A percentile compares a stretch with the other conserved stretches of the same genome.
phyloP scores from a whole-genome alignment of 2,888 invertebrate genomes.

The Drosophila mimetica region DNA sequence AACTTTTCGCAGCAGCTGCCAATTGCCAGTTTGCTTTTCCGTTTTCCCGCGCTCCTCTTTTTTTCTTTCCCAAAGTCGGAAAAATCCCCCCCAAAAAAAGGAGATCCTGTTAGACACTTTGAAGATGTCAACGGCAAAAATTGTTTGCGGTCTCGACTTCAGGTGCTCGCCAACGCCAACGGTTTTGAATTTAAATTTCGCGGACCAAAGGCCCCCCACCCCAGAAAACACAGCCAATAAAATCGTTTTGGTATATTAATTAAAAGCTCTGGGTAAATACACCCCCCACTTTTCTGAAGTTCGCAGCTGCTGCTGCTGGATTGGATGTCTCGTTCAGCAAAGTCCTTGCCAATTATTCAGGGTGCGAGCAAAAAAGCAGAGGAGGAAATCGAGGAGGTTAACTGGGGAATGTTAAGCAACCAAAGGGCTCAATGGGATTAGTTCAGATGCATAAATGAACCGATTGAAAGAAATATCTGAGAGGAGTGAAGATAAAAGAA shows the following conservation, averaged over 20 bases:
- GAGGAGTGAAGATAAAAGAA: too few species aligned
- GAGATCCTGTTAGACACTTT: conserved; percentile 49
- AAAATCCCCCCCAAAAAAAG: background rate
- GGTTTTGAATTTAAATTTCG: conserved; percentile 56
- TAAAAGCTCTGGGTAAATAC: conserved; percentile 70
- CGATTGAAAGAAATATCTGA: background rate
- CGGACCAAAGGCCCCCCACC: background rate
- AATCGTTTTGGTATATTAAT: conserved; percentile 78
- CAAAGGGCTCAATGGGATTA: conserved; percentile 15
- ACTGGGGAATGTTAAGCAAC: background rate
- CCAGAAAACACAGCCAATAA: conserved; percentile 52
- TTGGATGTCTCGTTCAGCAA: conserved; percentile 23
- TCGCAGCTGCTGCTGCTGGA: conserved; percentile 52
- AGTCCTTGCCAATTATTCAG: conserved; percentile 40
- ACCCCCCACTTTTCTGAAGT: conserved; percentile 1
- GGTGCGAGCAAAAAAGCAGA: conserved; percentile 1
- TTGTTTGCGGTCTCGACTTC: conserved; percentile 56
- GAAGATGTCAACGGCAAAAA: conserved; percentile 53
- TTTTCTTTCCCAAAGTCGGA: conserved; percentile 1
- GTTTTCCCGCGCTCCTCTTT: background rate
- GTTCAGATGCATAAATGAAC: conserved; percentile 13
- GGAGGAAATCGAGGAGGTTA: background rate
- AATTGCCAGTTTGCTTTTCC: conserved; percentile 42
- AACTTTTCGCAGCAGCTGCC: conserved; percentile 46
- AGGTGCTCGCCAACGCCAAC: conserved; percentile 33